Conservation (phyloP, 2,113 vertebrate species). For the Zapornia atra region DNA sequence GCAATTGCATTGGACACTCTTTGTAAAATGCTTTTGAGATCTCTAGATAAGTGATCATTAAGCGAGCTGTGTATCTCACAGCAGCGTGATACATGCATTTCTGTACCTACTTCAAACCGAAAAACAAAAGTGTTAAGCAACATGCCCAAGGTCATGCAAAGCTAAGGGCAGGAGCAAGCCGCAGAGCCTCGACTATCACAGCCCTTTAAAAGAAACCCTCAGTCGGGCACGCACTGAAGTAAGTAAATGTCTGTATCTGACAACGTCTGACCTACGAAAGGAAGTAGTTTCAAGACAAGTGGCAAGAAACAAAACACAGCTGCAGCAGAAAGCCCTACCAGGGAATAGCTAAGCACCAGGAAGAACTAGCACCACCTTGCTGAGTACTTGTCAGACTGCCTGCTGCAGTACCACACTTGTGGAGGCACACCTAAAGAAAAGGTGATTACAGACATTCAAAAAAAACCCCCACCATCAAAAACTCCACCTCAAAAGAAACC, state of each 20-base stretch:
- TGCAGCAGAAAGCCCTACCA: constrained; percentile 13
- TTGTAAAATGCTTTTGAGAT: constrained; percentile 55
- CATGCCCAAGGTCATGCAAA: constrained; percentile 51
- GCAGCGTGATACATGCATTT: constrained; percentile 40
- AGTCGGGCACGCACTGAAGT: background rate
- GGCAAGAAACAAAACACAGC: constrained; percentile 50
- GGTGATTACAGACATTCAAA: background rate
- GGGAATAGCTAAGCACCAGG: background rate
- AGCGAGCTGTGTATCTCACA: constrained; percentile 23
- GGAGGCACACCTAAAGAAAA: background rate
- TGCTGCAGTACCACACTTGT: background rate
- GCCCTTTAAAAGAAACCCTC: constrained; percentile 6
- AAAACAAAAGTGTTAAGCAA: constrained; percentile 51
- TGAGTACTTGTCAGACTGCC: background rate
- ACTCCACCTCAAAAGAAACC: too few species aligned
- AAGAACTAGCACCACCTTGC: background rate
- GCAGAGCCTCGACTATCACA: background rate
- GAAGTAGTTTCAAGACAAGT: constrained; percentile 41
- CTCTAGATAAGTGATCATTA: constrained; percentile 59
- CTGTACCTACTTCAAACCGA: constrained; percentile 44
- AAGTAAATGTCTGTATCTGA: constrained; percentile 44
- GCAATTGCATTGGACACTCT: constrained; percentile 33
- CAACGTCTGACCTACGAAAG: constrained; percentile 41
- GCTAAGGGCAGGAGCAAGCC: constrained; percentile 16
- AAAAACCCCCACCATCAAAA: too few species aligned